Conservation (phyloP, 2,888 invertebrate genomes). For the Serripes groenlandicus region DNA sequence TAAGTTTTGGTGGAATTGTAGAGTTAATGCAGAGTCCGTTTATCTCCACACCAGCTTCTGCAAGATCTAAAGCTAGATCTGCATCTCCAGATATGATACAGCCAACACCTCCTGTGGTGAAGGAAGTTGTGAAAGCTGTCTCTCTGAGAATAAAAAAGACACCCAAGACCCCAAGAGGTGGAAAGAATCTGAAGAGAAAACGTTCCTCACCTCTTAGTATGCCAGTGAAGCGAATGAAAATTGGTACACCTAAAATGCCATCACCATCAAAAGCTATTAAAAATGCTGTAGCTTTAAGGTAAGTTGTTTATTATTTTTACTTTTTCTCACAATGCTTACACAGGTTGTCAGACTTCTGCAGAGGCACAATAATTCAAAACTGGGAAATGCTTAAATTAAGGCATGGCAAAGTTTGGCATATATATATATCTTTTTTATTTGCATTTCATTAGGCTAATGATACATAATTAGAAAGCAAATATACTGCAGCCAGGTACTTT, state of each 20-base stretch:
- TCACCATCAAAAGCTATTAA: constrained; percentile 73
- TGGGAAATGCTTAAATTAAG: too few species aligned
- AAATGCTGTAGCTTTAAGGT: constrained; percentile 73
- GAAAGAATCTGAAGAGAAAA: constrained; percentile 58
- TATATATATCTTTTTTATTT: too few species aligned
- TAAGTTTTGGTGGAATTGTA: constrained; percentile 71
- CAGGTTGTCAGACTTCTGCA: not conserved
- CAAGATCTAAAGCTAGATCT: constrained; percentile 59
- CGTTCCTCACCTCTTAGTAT: constrained; percentile 49
- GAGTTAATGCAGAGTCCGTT: constrained; percentile 71
- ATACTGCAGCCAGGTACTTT: too few species aligned
- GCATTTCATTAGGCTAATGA: too few species aligned
- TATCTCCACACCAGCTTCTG: constrained; percentile 58
- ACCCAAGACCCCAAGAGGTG: constrained; percentile 58
- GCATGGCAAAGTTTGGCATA: too few species aligned
- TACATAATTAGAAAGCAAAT: too few species aligned
- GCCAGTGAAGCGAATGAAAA: constrained; percentile 60
- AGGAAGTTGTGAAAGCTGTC: constrained; percentile 42
- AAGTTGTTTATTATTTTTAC: not conserved
- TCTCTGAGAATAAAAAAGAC: constrained; percentile 53
- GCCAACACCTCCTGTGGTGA: constrained; percentile 24
- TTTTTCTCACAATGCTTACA: not conserved
- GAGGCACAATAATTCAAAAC: too few species aligned
- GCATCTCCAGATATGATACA: not conserved
- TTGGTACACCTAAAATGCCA: constrained; percentile 62